phyloP scores from a whole-genome alignment of 1,140 invertebrate species.

The Drosophila navojoa region DNA sequence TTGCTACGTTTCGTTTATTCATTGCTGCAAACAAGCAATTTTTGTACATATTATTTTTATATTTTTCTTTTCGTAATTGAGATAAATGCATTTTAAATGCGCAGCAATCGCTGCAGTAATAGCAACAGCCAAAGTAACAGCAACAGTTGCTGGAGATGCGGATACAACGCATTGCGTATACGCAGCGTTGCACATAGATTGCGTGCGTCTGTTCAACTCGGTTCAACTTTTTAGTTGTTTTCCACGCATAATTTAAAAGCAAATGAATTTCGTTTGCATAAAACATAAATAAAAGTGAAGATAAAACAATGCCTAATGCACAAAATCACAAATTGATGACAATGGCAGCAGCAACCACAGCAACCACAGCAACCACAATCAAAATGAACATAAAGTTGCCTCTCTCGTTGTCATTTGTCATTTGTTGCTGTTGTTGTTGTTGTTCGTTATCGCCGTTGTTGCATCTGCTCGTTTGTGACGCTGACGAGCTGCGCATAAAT shows the following conservation, averaged over 20 bases:
- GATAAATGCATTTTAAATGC: conserved; percentile 81
- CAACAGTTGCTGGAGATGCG: conserved; percentile 42
- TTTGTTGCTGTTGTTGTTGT: conserved; percentile 30
- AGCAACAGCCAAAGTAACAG: conserved; percentile 20
- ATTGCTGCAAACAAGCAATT: conserved; percentile 67
- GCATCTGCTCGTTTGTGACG: conserved; percentile 48
- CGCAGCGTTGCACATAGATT: conserved; percentile 29
- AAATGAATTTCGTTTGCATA: conserved; percentile 51
- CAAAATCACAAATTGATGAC: conserved; percentile 58
- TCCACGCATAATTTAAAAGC: conserved; percentile 55
- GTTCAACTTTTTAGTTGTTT: conserved; percentile 14
- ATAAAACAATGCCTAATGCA: conserved; percentile 56
- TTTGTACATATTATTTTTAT: conserved; percentile 43
- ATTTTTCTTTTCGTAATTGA: conserved; percentile 64
- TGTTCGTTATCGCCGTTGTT: conserved; percentile 32
- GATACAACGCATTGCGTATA: conserved; percentile 53
- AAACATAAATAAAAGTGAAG: conserved; percentile 26
- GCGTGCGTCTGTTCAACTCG: conserved; percentile 33
- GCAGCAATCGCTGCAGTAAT: conserved; percentile 28
- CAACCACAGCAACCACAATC: background rate
- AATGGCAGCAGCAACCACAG: conserved; percentile 13
- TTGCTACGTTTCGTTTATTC: conserved; percentile 64
- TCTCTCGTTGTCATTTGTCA: conserved; percentile 23
- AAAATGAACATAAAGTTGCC: conserved; percentile 1
- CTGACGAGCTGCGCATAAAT: conserved; percentile 72